Base-by-base conservation (phyloP, 2,888 invertebrate species). In the Phymatocera aterrima region DNA sequence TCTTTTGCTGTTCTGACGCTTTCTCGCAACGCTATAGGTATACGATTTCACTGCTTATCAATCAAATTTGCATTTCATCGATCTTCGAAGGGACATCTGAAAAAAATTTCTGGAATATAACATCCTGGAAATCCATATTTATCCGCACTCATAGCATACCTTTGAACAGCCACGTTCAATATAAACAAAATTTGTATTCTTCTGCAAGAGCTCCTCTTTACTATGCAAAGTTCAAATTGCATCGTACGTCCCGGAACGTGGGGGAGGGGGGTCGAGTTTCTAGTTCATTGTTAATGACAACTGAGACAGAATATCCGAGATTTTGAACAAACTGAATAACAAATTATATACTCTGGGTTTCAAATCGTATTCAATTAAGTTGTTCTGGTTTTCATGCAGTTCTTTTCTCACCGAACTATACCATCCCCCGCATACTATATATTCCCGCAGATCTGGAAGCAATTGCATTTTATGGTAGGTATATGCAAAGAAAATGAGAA, bases 221-320 rank as follows among this genome's bases (percentile, higher is more conserved):
- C 68, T 51, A 72, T 48, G 48, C 68, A 68, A 72, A 72, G 51
- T 72, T 72, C 51, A 54, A 51, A 72, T 72, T 72, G 72, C 72
- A 51, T 18, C 72, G 51, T 12, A 8, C 10, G 15, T 72, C 72
- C 51, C 72, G 12, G 15, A 28, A 28, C 28, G 21, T 40, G 34
- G 64, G 64, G 1, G n/a, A n/a, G n/a, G n/a, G n/a, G n/a, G n/a
- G n/a, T n/a, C 40, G 24, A 24, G 72, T 72, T 72, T 51, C 72
- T 43, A 72, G 48, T 21, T 18, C 72, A 72, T 34, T 34, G 72
- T 72, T 72, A 72, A 72, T 72, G 72, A 72, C 72, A 72, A 34
- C 51, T 37, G 31, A 48, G 51, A 68, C 43, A 46, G 68, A 46
- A 68, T 46, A 15, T 15, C 28, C 1, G 15, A 40, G 68, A 68